Base-by-base conservation (phyloP, 2,113 vertebrate species). In the Thalassarche chlororhynchos region DNA sequence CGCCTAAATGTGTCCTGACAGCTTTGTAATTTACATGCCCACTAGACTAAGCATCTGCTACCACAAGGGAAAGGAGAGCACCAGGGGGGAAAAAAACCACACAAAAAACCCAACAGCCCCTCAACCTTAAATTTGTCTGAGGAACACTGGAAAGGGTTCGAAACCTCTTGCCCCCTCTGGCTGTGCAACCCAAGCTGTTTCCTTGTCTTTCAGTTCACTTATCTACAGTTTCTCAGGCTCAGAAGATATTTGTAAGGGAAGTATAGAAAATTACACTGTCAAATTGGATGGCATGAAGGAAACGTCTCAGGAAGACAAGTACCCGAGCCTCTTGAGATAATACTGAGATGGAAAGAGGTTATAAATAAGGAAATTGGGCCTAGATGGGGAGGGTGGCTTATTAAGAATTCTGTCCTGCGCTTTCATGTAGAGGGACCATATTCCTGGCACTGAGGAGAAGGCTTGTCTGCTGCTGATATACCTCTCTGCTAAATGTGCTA, bases 191-290 rank as follows among this genome's bases (percentile, higher is more conserved):
- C 51, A 66, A 58, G 36, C 28, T 40, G 44, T 96, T 80, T 93
- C 42, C 8, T 49, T 75, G 10, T 46, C 46, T 70, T 84, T 49
- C 40, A 55, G 28, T 76, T 91, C 40, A 29, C 70, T 94, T 90
- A 88, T 61, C 76, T 91, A 13, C n/a, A 47, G 38, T 88, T 96
- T 72, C 64, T 80, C 79, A 83, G 85, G 61, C 74, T 70, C 16
- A 32, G 36, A 85, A 90, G 80, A 42, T 80, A 83, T 66, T 79
- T 93, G 42, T 68, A 62, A 91, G 52, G 47, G 19, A 70, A 89
- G 23, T 81, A 69, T 5, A 74, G 83, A 94, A 96, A 97, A 94
- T 92, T 91, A 94, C 18, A 9, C 81, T 96, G 81, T 96, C 91
- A 93, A 54, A 74, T 75, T 65, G 49, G 40, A 44, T 55, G 42